Percentiles rank a stretch among this genome's conserved stretches.
These are phyloP conservation scores for Chrysoperla carnea DNA, from an alignment of 1,140 invertebrate species.

Conservation along the genomic window DNA sequence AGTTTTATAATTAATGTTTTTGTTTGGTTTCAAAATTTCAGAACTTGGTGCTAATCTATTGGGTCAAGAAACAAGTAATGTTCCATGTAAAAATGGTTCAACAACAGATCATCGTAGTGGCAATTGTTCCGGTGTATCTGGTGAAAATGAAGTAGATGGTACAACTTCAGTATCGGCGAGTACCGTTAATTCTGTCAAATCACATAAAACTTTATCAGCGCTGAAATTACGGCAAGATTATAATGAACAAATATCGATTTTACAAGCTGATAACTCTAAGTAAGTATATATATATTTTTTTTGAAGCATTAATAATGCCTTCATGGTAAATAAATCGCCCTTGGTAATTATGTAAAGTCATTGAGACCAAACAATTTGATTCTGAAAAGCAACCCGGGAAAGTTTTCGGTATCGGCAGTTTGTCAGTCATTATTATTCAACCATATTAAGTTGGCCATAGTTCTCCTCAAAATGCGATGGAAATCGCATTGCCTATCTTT, in stretches of 20 bases:
- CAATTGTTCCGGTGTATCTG: constrained; percentile 17
- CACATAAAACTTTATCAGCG: constrained; percentile 28
- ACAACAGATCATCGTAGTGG: constrained; percentile 9
- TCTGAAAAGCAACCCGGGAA: too few species aligned
- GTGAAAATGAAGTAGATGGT: constrained; percentile 27
- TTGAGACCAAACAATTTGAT: too few species aligned
- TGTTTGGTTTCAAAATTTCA: constrained; percentile 14
- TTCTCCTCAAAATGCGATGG: too few species aligned
- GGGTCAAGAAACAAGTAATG: constrained; percentile 34
- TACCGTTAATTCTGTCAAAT: constrained; percentile 48
- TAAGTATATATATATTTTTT: constrained; percentile 9
- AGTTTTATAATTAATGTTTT: too few species aligned
- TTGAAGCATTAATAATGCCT: constrained; percentile 5
- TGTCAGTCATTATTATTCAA: too few species aligned
- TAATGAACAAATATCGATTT: constrained; percentile 28
- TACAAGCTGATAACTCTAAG: constrained; percentile 33
- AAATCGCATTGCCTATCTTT: too few species aligned
- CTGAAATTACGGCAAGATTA: constrained; percentile 29
- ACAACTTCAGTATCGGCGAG: constrained; percentile 43
- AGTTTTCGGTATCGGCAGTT: too few species aligned
- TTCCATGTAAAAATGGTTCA: constrained; percentile 12
- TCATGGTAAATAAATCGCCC: constrained; percentile 13
- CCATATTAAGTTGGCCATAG: too few species aligned
- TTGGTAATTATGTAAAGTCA: constrained; percentile 18
- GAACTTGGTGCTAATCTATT: constrained; percentile 66